phyloP scores from a whole-genome alignment of 2,797 vertebrate species.

The Enteromius paludinosus region DNA sequence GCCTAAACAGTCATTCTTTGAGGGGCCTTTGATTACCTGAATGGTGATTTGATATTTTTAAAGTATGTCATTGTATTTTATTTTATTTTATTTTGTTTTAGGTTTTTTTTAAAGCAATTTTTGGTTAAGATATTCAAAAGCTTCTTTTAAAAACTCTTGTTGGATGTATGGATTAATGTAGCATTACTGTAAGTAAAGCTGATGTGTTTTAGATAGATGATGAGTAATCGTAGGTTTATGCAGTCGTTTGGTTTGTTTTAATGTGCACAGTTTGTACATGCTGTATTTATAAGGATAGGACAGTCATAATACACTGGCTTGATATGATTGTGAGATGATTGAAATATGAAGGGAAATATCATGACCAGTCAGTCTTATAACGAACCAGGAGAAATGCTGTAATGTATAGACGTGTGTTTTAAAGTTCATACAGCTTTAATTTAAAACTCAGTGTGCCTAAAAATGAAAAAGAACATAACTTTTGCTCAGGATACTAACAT shows the following conservation, averaged over 20 bases:
- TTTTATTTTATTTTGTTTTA: no score
- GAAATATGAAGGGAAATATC: background rate
- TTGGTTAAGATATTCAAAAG: background rate
- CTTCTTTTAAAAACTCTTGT: background rate
- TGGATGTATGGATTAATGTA: slow-evolving; percentile 15
- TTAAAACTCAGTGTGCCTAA: slow-evolving; percentile 28
- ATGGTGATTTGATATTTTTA: background rate
- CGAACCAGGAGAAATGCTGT: background rate
- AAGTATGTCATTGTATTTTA: background rate
- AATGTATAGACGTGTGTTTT: background rate
- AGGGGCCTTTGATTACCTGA: slow-evolving; percentile 7
- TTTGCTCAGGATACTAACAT: slow-evolving; percentile 18
- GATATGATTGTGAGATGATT: background rate
- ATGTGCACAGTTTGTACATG: background rate
- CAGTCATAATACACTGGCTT: background rate
- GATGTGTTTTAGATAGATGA: slow-evolving; percentile 4
- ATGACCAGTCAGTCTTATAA: background rate
- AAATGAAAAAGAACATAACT: background rate
- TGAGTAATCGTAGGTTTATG: background rate
- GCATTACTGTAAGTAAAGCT: background rate
- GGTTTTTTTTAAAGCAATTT: background rate
- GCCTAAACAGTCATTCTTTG: background rate
- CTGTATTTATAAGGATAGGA: slow-evolving; percentile 15
- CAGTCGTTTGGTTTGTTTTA: background rate
- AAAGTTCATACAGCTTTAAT: slow-evolving; percentile 11